phyloP scores from a whole-genome alignment of 1,140 invertebrate species.

The Penaeus vannamei region DNA sequence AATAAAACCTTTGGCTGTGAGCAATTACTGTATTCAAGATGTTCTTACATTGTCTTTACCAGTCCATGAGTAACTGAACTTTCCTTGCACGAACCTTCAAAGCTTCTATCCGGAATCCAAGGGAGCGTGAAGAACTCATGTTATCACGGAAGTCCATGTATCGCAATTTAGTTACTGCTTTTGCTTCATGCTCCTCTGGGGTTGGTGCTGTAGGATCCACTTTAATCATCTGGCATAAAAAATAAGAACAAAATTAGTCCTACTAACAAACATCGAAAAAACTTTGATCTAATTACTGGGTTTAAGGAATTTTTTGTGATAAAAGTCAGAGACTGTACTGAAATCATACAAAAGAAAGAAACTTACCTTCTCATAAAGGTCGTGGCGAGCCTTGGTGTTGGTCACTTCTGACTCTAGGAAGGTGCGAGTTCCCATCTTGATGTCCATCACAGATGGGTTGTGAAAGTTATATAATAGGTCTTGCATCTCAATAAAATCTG shows the following conservation, averaged over 20 bases:
- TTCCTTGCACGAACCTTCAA: conserved; percentile 80
- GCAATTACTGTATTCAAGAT: too few species aligned
- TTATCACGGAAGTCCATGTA: conserved; percentile 97
- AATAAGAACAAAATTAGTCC: conserved; percentile 68
- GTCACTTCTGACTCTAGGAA: conserved; percentile 95
- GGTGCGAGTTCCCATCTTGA: conserved; percentile 93
- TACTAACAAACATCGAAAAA: conserved; percentile 8
- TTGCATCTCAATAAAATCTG: conserved; percentile 89
- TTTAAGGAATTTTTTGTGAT: not conserved
- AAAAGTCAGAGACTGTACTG: not conserved
- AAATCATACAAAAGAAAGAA: not conserved
- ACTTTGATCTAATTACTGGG: not conserved
- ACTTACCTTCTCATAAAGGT: conserved; percentile 84
- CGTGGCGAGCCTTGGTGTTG: conserved; percentile 82
- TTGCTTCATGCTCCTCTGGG: conserved; percentile 81
- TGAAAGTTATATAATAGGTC: conserved; percentile 88
- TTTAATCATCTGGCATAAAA: conserved; percentile 85
- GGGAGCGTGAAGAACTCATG: conserved; percentile 90
- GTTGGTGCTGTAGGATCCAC: conserved; percentile 91
- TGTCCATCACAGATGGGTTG: conserved; percentile 92
- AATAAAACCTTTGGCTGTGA: too few species aligned
- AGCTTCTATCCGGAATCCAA: conserved; percentile 97
- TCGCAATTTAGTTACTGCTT: conserved; percentile 91
- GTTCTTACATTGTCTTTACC: not conserved
- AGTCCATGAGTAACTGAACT: not conserved